Percentiles rank a stretch among this genome's conserved stretches.
phyloP scores from a whole-genome alignment of 1,140 invertebrate genomes.

The Zaprionus tsacasi region DNA sequence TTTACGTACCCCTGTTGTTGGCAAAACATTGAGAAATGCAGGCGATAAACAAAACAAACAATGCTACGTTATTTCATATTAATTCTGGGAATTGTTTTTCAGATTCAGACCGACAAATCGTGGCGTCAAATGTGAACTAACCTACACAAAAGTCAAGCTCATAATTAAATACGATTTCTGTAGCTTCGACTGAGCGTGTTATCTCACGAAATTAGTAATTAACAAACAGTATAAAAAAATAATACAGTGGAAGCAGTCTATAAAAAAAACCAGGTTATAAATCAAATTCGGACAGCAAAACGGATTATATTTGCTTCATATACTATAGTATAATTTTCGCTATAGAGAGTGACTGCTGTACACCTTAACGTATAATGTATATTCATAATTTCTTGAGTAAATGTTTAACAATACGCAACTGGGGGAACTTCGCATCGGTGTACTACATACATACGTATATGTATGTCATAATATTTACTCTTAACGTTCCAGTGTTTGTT shows the following conservation, averaged over 20 bases:
- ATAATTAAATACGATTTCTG: background rate
- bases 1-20: background rate
- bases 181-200: background rate
- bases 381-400: conserved; percentile 13
- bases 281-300: background rate
- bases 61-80: background rate
- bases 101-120: background rate
- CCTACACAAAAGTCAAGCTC: conserved; percentile 4
- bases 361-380: background rate
- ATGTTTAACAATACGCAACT: conserved; percentile 4
- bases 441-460: too few species aligned
- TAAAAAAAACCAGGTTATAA: background rate
- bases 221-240: background rate
- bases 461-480: background rate
- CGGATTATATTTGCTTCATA: background rate
- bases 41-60: background rate
- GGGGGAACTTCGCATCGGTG: background rate
- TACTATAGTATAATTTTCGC: background rate
- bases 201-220: background rate
- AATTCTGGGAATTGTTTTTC: conserved; percentile 2
- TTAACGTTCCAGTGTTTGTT: background rate
- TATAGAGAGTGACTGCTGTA: background rate
- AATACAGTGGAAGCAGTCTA: background rate
- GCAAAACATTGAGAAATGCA: conserved; percentile 1
- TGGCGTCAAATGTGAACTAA: background rate